Conservation (phyloP, 2,113 vertebrate genomes). For the Anser cygnoides region DNA sequence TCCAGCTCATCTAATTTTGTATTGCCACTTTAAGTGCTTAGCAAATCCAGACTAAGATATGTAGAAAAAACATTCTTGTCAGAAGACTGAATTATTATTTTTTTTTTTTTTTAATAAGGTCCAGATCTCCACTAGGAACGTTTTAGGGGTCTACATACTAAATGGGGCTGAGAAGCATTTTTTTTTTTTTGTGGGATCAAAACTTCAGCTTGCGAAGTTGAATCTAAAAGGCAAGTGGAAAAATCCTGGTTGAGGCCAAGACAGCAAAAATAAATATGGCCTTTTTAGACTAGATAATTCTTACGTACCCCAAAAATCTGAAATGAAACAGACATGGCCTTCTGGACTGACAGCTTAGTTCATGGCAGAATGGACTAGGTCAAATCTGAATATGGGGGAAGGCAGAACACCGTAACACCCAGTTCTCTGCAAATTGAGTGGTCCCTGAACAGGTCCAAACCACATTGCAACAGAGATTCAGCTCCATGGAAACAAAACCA, state of each 20-base stretch:
- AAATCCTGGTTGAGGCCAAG: background rate
- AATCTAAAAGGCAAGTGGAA: background rate
- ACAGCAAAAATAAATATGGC: background rate
- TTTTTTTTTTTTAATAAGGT: background rate
- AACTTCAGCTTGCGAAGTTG: background rate
- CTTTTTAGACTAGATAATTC: background rate
- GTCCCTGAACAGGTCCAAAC: background rate
- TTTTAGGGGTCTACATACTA: background rate
- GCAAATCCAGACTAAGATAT: background rate
- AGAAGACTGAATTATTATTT: background rate
- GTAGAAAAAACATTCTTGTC: background rate
- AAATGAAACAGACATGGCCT: background rate
- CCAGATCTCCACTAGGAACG: background rate
- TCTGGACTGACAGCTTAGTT: rapidly evolving
- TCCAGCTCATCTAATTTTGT: background rate
- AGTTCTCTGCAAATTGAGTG: background rate
- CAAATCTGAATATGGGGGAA: background rate
- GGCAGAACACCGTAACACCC: background rate
- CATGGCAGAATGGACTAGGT: background rate
- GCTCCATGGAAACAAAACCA: background rate
- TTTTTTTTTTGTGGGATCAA: background rate
- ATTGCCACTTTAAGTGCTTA: background rate
- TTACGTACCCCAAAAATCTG: background rate
- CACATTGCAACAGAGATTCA: background rate
- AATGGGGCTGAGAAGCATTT: background rate